phyloP scores from a whole-genome alignment of 2,797 vertebrate genomes.

The Harpagifer antarcticus region DNA sequence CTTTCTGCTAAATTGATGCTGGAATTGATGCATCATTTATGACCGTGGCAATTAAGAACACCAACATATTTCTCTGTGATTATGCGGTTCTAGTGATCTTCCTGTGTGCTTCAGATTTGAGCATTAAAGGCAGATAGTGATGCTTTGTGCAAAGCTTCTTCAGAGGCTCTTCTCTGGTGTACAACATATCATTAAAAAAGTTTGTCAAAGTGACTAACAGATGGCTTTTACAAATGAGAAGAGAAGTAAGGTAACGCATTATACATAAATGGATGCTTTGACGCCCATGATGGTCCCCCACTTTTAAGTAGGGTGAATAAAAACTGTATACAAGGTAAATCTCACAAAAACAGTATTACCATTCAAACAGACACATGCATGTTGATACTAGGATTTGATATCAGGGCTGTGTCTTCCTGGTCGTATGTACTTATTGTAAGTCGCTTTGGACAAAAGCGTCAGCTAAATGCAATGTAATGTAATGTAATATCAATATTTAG shows the following conservation, averaged over 20 bases:
- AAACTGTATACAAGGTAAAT: slow-evolving; percentile 9
- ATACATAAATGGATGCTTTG: slow-evolving; percentile 21
- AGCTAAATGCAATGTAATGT: no score
- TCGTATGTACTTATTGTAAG: no score
- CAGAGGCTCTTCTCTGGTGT: slow-evolving; percentile 24
- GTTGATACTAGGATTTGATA: no score
- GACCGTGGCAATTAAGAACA: background rate
- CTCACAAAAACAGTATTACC: slow-evolving; percentile 7
- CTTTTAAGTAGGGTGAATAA: background rate
- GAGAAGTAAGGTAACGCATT: slow-evolving; percentile 8
- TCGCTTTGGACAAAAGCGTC: no score
- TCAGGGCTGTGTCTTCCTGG: no score
- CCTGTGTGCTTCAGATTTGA: slow-evolving; percentile 14
- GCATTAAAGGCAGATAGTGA: background rate
- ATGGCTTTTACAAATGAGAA: slow-evolving; percentile 26
- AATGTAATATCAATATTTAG: no score
- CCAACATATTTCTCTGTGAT: background rate
- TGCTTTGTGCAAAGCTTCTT: slow-evolving; percentile 1
- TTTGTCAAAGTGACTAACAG: slow-evolving; percentile 28
- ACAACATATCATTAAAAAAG: slow-evolving; percentile 25
- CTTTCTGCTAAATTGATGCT: background rate
- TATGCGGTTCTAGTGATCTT: background rate
- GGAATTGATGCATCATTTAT: background rate
- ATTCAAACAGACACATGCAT: slow-evolving; percentile 5
- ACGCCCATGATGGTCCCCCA: slow-evolving; percentile 3